Conservation (phyloP, 2,888 invertebrate species). For the Lithophane leautieri region DNA sequence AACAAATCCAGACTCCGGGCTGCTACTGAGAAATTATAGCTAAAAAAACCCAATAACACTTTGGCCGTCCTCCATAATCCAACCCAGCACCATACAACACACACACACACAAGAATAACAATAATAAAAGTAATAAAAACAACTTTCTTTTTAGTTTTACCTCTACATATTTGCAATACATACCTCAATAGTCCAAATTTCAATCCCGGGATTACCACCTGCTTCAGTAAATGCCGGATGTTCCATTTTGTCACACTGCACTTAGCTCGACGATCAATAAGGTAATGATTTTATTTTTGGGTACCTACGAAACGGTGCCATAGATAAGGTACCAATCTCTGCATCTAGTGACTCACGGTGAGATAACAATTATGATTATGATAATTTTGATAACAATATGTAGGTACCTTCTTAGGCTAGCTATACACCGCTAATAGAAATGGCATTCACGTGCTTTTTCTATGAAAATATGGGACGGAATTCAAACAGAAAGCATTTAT, state of each 20-base stretch:
- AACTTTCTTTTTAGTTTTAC: too few relatives aligned
- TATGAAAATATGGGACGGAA: too few relatives aligned
- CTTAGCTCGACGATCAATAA: not conserved
- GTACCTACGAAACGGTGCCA: not conserved
- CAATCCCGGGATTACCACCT: constrained; percentile 92
- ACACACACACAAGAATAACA: too few relatives aligned
- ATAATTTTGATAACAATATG: constrained; percentile 25
- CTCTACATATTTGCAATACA: constrained; percentile 67
- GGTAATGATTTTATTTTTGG: constrained; percentile 15
- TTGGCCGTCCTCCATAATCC: too few relatives aligned
- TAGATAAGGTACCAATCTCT: not conserved
- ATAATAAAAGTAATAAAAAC: too few relatives aligned
- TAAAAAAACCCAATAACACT: too few relatives aligned
- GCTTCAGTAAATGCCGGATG: constrained; percentile 94
- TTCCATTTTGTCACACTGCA: constrained; percentile 76
- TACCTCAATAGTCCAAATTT: constrained; percentile 96
- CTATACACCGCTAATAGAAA: not conserved
- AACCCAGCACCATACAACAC: too few relatives aligned
- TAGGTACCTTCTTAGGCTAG: not conserved
- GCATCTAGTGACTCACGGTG: constrained; percentile 22
- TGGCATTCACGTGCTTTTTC: not conserved
- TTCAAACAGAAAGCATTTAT: too few relatives aligned
- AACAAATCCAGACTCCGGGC: too few relatives aligned
- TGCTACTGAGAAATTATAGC: too few relatives aligned
- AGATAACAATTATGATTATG: constrained; percentile 2